Percentiles rank a stretch among this genome's conserved stretches.
These are phyloP conservation scores for Platysteira castanea DNA, from an alignment of 2,113 vertebrate species.

Conservation along the genomic window DNA sequence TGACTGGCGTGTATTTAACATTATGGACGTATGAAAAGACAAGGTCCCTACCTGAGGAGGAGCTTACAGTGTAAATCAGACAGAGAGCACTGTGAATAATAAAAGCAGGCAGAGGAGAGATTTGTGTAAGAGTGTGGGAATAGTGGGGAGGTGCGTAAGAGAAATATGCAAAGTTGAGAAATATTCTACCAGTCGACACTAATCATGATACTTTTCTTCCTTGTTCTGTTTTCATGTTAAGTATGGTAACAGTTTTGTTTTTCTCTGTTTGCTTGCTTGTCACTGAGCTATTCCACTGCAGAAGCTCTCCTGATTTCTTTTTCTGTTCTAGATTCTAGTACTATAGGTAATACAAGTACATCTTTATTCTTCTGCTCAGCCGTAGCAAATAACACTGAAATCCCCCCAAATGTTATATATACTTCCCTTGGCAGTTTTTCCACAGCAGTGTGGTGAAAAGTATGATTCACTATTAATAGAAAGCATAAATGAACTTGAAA, in stretches of 20 bases:
- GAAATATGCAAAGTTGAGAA: slow-evolving; percentile 2
- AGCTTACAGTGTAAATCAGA: slow-evolving; percentile 24
- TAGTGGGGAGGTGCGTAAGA: background rate
- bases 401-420: background rate
- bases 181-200: background rate
- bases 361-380: background rate
- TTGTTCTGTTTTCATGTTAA: background rate
- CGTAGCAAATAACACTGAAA: background rate
- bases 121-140: background rate
- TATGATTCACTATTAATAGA: background rate
- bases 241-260: background rate
- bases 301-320: background rate
- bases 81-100: slow-evolving; percentile 8
- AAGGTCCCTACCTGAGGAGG: slow-evolving; percentile 32
- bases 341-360: background rate
- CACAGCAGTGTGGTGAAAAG: background rate
- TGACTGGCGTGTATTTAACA: slow-evolving; percentile 36
- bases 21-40: background rate
- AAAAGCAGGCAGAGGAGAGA: background rate
- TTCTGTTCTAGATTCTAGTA: background rate
- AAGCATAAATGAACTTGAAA: slow-evolving; percentile 7
- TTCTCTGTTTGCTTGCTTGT: background rate
- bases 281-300: background rate
- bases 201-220: background rate
- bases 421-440: background rate